Evolutionary conservation across 2,888 invertebrate genomes (phyloP).

Genomic region (Colletes collaris): DNA sequence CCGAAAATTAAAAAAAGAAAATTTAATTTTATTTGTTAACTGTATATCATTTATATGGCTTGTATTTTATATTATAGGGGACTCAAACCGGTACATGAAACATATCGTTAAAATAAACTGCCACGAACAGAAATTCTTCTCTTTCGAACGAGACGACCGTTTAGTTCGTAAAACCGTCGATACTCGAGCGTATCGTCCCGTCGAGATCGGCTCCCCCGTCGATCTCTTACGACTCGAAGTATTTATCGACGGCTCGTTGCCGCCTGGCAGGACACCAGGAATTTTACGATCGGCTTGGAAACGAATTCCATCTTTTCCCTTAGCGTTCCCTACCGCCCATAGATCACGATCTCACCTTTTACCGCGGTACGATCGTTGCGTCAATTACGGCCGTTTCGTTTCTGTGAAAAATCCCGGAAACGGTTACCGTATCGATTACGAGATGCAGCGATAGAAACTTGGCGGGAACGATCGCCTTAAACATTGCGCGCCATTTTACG

Average conservation of each 20-base stretch:
- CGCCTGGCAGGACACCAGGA: background rate
- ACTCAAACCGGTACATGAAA: too few relatives aligned
- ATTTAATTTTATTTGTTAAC: too few relatives aligned
- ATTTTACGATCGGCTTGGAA: background rate
- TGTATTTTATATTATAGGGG: too few relatives aligned
- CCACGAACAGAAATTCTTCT: too few relatives aligned
- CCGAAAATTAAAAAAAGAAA: too few relatives aligned
- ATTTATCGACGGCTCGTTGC: background rate
- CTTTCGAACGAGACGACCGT: too few relatives aligned
- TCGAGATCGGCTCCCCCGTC: too few relatives aligned
- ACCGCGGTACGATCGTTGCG: conserved; percentile 4
- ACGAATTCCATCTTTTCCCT: background rate
- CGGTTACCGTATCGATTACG: conserved; percentile 46
- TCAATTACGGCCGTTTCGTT: conserved; percentile 9
- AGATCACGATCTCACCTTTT: conserved; percentile 20
- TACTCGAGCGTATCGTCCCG: too few relatives aligned
- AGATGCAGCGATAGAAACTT: conserved; percentile 12
- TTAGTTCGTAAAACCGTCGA: too few relatives aligned
- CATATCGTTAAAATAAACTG: too few relatives aligned
- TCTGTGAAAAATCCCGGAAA: conserved; percentile 15
- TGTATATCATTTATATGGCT: too few relatives aligned
- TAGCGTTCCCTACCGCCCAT: background rate
- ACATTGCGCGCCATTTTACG: conserved; percentile 12
- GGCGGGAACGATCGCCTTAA: conserved; percentile 22
- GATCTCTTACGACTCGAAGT: too few relatives aligned